These are phyloP conservation scores for Stenotaenia linearis DNA, from an alignment of 2,888 invertebrate species.

Conservation along the genomic window DNA sequence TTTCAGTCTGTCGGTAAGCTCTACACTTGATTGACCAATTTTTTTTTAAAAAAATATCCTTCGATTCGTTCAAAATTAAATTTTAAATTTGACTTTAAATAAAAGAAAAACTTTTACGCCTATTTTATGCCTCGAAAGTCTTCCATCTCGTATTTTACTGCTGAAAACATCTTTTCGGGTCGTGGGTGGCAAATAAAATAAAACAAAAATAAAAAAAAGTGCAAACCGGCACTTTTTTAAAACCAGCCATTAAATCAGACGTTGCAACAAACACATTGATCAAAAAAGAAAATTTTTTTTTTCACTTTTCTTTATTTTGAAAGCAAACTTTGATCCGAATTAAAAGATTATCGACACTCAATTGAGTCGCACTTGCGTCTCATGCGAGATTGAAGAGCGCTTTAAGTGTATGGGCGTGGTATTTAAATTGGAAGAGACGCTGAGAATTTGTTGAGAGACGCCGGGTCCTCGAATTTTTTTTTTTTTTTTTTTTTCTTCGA, in stretches of 20 bases:
- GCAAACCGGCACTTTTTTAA: not conserved
- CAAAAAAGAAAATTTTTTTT: not conserved
- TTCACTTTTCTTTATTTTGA: not conserved
- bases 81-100: no score
- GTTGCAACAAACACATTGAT: not conserved
- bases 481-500: not conserved
- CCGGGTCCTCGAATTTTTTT: not conserved
- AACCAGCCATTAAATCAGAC: not conserved
- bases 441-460: constrained; percentile 19
- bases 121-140: no score
- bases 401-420: constrained; percentile 19
- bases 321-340: not conserved
- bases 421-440: constrained; percentile 19
- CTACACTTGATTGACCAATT: not conserved
- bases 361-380: not conserved
- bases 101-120: no score
- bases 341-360: constrained; percentile 11
- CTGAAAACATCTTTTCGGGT: not conserved
- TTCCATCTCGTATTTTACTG: not conserved
- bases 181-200: constrained; percentile 1
- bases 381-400: constrained; percentile 3
- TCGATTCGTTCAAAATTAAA: no score
- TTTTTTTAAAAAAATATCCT: no score
- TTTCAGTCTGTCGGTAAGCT: not conserved
- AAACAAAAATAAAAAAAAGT: not conserved